These are phyloP conservation scores for Taenaris catops DNA, from an alignment of 2,888 invertebrate genomes.

Conservation along the genomic window DNA sequence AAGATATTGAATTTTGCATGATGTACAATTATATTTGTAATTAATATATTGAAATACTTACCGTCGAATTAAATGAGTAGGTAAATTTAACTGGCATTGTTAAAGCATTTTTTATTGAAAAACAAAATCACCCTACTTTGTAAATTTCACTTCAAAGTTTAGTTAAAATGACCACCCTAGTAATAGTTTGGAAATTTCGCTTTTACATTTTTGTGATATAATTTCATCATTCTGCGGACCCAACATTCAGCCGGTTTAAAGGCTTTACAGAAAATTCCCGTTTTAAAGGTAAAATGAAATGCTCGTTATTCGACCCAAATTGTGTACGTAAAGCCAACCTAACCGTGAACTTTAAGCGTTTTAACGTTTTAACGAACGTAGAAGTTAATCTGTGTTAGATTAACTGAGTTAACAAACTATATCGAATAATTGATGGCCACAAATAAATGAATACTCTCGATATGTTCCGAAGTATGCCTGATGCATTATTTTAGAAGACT, in stretches of 20 bases:
- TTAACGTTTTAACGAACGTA: constrained; percentile 43
- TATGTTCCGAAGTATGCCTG: no score
- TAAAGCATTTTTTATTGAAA: no score
- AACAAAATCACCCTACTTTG: no score
- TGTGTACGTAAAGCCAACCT: constrained; percentile 41
- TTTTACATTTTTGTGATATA: constrained; percentile 34
- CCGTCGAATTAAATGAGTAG: no score
- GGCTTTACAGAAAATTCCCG: constrained; percentile 39
- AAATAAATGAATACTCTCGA: no score
- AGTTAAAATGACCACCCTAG: constrained; percentile 14
- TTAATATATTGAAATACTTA: no score
- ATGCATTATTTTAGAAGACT: no score
- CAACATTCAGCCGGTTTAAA: constrained; percentile 36
- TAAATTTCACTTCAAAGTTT: constrained; percentile 2
- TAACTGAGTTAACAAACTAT: constrained; percentile 25
- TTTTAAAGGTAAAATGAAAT: constrained; percentile 48
- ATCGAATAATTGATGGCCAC: no score
- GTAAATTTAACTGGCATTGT: no score
- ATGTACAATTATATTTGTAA: no score
- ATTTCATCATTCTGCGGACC: constrained; percentile 37
- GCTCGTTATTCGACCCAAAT: constrained; percentile 44
- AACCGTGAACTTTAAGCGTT: constrained; percentile 46
- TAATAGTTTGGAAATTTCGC: constrained; percentile 35
- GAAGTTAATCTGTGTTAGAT: constrained; percentile 34
- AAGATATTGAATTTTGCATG: no score